phyloP scores from a whole-genome alignment of 2,797 vertebrate genomes.

The Hylomyscus alleni region DNA sequence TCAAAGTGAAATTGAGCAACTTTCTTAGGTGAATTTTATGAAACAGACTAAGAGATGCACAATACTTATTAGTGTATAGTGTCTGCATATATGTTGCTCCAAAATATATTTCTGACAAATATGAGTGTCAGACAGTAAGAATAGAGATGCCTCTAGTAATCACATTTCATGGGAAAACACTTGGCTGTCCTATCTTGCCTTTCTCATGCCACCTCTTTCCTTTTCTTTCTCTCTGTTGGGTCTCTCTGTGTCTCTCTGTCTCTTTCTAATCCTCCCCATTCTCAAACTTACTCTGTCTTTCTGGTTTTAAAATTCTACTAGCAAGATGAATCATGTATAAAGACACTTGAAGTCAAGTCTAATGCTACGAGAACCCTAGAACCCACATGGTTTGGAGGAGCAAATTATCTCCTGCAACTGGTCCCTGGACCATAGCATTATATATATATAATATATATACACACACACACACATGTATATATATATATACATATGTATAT shows the following conservation, averaged over 20 bases:
- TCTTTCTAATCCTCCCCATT: background rate
- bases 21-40: background rate
- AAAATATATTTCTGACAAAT: background rate
- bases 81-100: background rate
- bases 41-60: background rate
- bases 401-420: background rate
- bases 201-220: background rate
- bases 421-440: background rate
- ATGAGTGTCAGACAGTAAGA: background rate
- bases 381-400: background rate
- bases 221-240: too few species aligned
- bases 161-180: background rate
- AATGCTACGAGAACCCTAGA: background rate
- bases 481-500: too few species aligned
- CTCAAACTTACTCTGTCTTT: background rate
- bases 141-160: background rate
- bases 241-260: background rate
- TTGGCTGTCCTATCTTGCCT: background rate
- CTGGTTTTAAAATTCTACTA: slow-evolving; percentile 9
- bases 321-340: too few species aligned
- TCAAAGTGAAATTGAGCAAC: background rate
- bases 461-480: too few species aligned
- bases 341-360: background rate
- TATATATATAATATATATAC: too few species aligned
- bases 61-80: background rate